phyloP scores from a whole-genome alignment of 2,113 vertebrate genomes.

The Equus quagga region DNA sequence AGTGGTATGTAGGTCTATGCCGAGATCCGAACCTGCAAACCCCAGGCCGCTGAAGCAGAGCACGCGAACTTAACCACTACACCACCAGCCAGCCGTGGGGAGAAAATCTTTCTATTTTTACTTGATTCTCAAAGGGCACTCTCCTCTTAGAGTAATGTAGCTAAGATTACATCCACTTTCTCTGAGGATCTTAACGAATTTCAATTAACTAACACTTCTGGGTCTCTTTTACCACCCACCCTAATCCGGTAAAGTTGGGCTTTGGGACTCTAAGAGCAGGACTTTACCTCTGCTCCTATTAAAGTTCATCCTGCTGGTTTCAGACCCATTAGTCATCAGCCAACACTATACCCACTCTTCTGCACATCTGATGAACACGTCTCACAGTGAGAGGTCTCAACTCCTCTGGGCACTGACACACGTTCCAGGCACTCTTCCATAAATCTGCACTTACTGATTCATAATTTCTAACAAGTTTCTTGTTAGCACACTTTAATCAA shows the following conservation, averaged over 20 bases:
- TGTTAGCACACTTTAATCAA: neutral
- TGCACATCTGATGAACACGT: neutral
- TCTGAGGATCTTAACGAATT: neutral
- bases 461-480: conserved; percentile 17
- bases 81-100: too few relatives aligned
- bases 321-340: neutral
- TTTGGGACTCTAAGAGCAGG: neutral
- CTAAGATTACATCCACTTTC: neutral
- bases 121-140: conserved; percentile 6
- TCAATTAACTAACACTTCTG: neutral
- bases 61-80: too few relatives aligned
- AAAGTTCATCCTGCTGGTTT: neutral
- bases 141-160: neutral
- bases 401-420: neutral
- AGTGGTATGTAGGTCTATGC: too few relatives aligned
- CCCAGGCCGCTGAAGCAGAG: too few relatives aligned
- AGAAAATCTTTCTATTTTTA: neutral
- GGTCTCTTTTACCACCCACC: neutral
- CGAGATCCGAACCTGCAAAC: too few relatives aligned
- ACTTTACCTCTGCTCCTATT: neutral
- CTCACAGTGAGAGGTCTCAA: neutral
- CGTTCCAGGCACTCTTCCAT: neutral
- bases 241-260: neutral
- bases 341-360: neutral
- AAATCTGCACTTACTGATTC: neutral